Evolutionary conservation across 2,888 invertebrate species (phyloP).

Genomic region (Dilophus febrilis): DNA sequence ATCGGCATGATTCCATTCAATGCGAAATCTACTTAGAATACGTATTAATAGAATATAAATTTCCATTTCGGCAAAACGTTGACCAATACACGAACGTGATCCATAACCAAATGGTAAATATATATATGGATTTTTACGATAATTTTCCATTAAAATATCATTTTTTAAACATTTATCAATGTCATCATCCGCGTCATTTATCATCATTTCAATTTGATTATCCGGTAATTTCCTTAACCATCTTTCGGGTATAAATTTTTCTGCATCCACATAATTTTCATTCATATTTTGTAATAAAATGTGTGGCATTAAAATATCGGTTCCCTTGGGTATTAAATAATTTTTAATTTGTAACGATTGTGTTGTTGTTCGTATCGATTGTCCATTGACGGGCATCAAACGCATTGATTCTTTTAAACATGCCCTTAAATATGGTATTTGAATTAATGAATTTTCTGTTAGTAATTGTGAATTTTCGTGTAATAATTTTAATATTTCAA

Average conservation of each 20-base stretch:
- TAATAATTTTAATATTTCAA: constrained; percentile 34
- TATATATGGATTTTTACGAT: constrained; percentile 39
- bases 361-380: constrained; percentile 34
- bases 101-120: constrained; percentile 52
- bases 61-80: constrained; percentile 52
- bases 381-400: constrained; percentile 40
- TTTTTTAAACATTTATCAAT: no score
- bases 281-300: constrained; percentile 45
- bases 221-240: constrained; percentile 35
- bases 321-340: constrained; percentile 44
- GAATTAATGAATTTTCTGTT: constrained; percentile 28
- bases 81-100: constrained; percentile 45
- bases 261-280: constrained; percentile 41
- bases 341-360: constrained; percentile 42
- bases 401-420: constrained; percentile 55
- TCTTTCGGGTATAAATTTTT: constrained; percentile 54
- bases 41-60: no score
- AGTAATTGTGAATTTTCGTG: constrained; percentile 27
- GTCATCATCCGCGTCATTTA: no score
- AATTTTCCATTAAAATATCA: no score
- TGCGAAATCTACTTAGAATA: no score
- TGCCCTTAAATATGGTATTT: constrained; percentile 45
- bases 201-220: constrained; percentile 1
- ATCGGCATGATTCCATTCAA: no score
- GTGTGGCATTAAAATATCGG: constrained; percentile 58